Evolutionary conservation across 2,797 vertebrate genomes (phyloP), one percentile per base, ranked within the genome.

Genomic region (Bovichtus diacanthus): DNA sequence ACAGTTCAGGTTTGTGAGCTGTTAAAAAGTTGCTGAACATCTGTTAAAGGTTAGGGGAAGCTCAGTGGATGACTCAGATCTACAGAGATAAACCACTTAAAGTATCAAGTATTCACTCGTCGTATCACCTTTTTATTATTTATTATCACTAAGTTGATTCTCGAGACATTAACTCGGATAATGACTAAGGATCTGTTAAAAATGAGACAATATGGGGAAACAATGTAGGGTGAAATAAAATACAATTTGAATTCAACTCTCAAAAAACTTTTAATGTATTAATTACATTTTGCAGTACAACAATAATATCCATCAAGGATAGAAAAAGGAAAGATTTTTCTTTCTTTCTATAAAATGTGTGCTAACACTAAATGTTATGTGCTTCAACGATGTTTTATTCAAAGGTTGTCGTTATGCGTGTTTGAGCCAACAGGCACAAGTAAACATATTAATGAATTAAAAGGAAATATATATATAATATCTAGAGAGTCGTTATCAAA

Each of bases 11-110:
- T 61, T 60, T 71, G 41, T 65, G 50, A 63, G 72, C 25, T 58
- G 47, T 10, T 58, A 34, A 51, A 59, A 82, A 80, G 73, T 76
- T 80, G 59, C 71, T 66, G 74, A 78, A 85, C 67, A 78, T 84
- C 70, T 81, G 80, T 80, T 76, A 81, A 82, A 81, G 78, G 83
- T 81, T 66, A 64, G 31, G 43, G 18, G 27, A 67, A 53, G 59
- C 74, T 70, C 25, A 38, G 49, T 11, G 47, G 38, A 76, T 61
- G 58, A 80, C 31, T 80, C 70, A 60, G 56, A 66, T 50, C 73
- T 50, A 41, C 27, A 78, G 55, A 82, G 68, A 74, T 21, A 49
- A 59, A 63, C 16, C 60, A 18, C 69, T 47, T 54, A 72, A 71
- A 87, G 67, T n/a, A 77, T 73, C 47, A 76, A 56, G 46, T 23